These are phyloP conservation scores for Caenorhabditis elegans DNA, from an alignment of 1,140 invertebrate species.

Conservation along the genomic window WBcel235 BX284604.4:13755501-13756000, in stretches of 20 bases:
- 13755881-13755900: neutral
- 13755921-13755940: neutral
- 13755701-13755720: conserved; percentile 29
- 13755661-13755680: conserved; percentile 4
- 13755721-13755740: neutral
- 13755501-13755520: too few relatives aligned
- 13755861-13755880: conserved; percentile 8
- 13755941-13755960: conserved; percentile 35
- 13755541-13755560: too few relatives aligned
- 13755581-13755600: too few relatives aligned
- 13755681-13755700: conserved; percentile 23
- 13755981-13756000: conserved; percentile 41
- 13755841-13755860: neutral
- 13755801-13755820: too few relatives aligned
- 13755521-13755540: too few relatives aligned
- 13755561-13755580: too few relatives aligned
- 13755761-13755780: neutral
- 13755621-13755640: neutral
- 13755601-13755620: too few relatives aligned
- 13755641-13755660: conserved; percentile 15
- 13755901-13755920: neutral
- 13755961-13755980: conserved; percentile 46
- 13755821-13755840: neutral
- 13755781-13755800: neutral
- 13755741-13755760: too few relatives aligned